Evolutionary conservation across 2,797 vertebrate species (phyloP), one percentile per base, ranked within the genome.

Genomic region (Schizopygopsis malacanthus): DNA sequence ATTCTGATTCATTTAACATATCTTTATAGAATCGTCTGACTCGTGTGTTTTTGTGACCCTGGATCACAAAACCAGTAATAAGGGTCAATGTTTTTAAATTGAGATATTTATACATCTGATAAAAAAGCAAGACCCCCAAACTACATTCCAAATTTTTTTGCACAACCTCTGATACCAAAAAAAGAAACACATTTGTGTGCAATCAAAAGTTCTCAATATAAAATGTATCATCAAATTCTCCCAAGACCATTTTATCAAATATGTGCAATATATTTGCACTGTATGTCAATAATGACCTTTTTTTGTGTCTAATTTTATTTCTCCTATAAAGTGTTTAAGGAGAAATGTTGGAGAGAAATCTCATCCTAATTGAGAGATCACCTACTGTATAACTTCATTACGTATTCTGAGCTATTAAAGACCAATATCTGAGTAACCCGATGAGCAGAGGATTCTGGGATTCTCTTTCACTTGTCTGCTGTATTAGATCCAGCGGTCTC

Each of bases 401-500:
- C 0, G 3, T 39, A 39, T 77, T 0, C 18, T 2, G 50, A 39
- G 18, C 20, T n/a, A 56, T 77, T 7, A 56, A 56, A 56, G 50
- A 39, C 33, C 4, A 54, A 13, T 10, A 39, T 56, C 50, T 39
- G 11, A 39, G 50, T 77, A 77, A 13, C 52, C 69, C 0, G 69
- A 59, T 73, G 81, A 41, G 39, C 52, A 25, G 70, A 61, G 69
- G 39, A 73, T 71, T 56, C 22, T 56, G 80, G 37, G 37, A 71
- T 56, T 82, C 39, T 72, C n/a, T n/a, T 20, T 82, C 3, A 39
- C 61, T 33, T 65, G 13, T 33, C 61, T 33, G 61, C 61, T 16
- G 16, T 45, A 73, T 25, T 33, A 6, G n/a, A 82, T 20, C n/a
- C 16, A 37, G 28, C 71, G 3, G 25, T 72, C 50, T 70, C 47